A percentile compares a stretch with the other conserved stretches of the same genome.
Conservation (phyloP, 2,797 vertebrate genomes). For the Acanthis flammea region DNA sequence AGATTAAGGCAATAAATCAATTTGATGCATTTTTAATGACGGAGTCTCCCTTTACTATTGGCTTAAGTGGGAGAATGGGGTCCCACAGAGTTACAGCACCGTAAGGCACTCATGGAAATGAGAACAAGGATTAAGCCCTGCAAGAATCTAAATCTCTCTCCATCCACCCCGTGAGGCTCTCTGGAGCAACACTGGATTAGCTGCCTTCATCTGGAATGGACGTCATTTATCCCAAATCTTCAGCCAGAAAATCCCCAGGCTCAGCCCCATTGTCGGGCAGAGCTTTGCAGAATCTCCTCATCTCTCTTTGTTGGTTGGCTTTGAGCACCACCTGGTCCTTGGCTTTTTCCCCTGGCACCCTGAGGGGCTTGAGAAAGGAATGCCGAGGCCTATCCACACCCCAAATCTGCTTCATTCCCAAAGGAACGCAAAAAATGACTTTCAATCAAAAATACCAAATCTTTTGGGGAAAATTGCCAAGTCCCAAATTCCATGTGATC, state of each 20-base stretch:
- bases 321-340: neutral
- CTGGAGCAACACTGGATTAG: conserved; percentile 31
- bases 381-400: neutral
- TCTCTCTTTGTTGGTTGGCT: neutral
- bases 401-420: neutral
- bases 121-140: conserved; percentile 28
- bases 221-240: neutral
- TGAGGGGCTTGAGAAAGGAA: neutral
- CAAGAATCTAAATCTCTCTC: conserved; percentile 38
- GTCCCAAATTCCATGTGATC: neutral
- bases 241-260: conserved; percentile 10
- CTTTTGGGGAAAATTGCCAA: neutral
- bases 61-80: conserved; percentile 8
- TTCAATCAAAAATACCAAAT: neutral
- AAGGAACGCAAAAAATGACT: neutral
- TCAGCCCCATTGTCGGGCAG: neutral
- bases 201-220: neutral
- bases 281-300: neutral
- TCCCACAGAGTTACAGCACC: neutral
- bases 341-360: neutral
- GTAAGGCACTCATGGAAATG: neutral
- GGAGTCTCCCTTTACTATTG: neutral
- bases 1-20: neutral
- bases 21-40: neutral
- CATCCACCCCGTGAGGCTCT: neutral